Conservation (phyloP, 2,797 vertebrate species). For the Sebastes cheni region DNA sequence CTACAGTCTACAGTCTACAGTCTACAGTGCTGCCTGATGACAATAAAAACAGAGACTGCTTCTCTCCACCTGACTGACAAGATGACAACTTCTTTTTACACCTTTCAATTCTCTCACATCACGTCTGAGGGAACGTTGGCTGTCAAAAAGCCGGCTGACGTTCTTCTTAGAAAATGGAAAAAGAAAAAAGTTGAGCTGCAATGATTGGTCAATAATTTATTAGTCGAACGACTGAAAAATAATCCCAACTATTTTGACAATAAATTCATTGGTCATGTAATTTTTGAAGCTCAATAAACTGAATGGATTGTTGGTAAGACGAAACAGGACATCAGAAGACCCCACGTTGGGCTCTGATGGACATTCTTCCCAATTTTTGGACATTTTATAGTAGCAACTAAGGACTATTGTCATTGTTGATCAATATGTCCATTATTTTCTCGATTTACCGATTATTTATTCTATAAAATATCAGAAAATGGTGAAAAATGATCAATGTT, state of each 20-base stretch:
- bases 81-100: not conserved
- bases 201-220: rapidly evolving
- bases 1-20: no score
- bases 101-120: not conserved
- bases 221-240: not conserved
- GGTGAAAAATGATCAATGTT: no score
- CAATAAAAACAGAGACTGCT: not conserved
- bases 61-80: not conserved
- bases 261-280: not conserved
- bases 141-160: not conserved
- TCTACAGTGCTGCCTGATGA: not conserved
- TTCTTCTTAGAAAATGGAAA: not conserved
- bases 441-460: no score
- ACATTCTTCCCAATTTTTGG: not conserved
- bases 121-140: not conserved
- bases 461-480: no score
- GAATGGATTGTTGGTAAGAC: not conserved
- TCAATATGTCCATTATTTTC: no score
- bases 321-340: not conserved
- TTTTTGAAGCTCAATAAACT: not conserved
- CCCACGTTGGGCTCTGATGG: not conserved
- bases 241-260: not conserved
- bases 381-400: not conserved
- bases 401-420: no score
- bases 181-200: not conserved